Evolutionary conservation across 2,113 vertebrate species (phyloP), one percentile per base, ranked within the genome.

Genomic region (Oncorhynchus keta): DNA sequence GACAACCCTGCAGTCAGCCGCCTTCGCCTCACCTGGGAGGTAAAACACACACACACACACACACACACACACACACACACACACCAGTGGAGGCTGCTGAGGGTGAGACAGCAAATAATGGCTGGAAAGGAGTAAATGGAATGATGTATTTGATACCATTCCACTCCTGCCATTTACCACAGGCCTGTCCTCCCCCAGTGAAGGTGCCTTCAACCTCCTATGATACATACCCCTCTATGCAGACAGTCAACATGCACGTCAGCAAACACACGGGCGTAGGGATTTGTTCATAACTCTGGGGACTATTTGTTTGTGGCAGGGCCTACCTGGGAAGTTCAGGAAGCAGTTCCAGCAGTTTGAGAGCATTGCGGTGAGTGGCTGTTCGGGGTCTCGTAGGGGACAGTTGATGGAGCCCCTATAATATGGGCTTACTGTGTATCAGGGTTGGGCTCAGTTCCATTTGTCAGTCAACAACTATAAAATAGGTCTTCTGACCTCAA

Each of bases 311-410:
- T 35, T 83, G 79, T 89, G 83, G 26, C 92, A 99, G 97, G 97
- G 97, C 77, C 94, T 99, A 59, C 97, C 97, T 0, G 96, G 97
- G 76, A 99, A 98, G 87, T 98, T 97, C 91, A 96, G 97, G 92
- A 98, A 98, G 82, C 93, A 97, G 79, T 99, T 98, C 77, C 95
- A 97, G 83, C 97, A 96, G 93, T 98, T 98, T 24, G 97, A 99
- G 90, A 95, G 95, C 81, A 85, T 95, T 45, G 96, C 96, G 61
- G 97, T 98, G 85, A 96, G 96, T 89, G 57, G 24, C 24, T 3
- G n/a, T 2, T 7, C 9, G 39, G 39, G 39, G 39, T 45, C 39
- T 45, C 9, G 2, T 1, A 45, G 39, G 2, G 39, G 39, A 45
- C 39, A 45, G 9, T 45, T 13, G 18, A 18, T 14, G 51, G 3